phyloP scores from a whole-genome alignment of 2,888 invertebrate genomes.

The Scrobipalpa costella region DNA sequence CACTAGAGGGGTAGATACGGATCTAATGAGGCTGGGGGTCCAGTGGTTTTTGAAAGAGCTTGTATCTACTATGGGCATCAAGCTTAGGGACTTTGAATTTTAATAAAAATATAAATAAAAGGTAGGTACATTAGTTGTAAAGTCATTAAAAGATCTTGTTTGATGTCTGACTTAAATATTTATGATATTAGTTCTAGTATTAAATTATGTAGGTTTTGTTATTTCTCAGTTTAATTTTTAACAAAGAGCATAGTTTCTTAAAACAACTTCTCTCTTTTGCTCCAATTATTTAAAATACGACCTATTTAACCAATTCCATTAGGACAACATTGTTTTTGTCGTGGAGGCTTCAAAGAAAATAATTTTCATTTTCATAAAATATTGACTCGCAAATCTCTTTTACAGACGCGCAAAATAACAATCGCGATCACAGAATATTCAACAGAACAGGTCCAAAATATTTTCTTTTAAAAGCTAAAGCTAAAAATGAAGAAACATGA shows the following conservation, averaged over 20 bases:
- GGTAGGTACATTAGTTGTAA: no score
- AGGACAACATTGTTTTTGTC: not conserved
- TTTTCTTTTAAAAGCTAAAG: constrained; percentile 2
- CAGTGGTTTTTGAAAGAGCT: not conserved
- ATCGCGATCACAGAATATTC: constrained; percentile 8
- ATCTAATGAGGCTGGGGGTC: constrained; percentile 2
- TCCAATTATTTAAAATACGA: not conserved
- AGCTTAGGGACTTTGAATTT: no score
- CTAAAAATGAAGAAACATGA: constrained; percentile 25
- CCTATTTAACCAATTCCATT: constrained; percentile 5
- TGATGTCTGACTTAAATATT: no score
- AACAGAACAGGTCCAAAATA: not conserved
- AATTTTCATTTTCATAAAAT: constrained; percentile 18
- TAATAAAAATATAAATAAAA: no score
- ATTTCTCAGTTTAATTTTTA: no score
- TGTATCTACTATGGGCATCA: not conserved
- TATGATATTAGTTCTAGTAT: no score
- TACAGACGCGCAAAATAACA: constrained; percentile 11
- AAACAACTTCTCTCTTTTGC: not conserved
- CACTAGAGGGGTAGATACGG: not conserved
- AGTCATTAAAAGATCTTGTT: no score
- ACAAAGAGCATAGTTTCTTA: no score
- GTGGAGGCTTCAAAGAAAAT: constrained; percentile 11
- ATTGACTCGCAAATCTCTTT: constrained; percentile 13
- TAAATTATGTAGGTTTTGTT: no score